Conservation (phyloP, 1,140 invertebrate species). For the Mesaphorura yosii region DNA sequence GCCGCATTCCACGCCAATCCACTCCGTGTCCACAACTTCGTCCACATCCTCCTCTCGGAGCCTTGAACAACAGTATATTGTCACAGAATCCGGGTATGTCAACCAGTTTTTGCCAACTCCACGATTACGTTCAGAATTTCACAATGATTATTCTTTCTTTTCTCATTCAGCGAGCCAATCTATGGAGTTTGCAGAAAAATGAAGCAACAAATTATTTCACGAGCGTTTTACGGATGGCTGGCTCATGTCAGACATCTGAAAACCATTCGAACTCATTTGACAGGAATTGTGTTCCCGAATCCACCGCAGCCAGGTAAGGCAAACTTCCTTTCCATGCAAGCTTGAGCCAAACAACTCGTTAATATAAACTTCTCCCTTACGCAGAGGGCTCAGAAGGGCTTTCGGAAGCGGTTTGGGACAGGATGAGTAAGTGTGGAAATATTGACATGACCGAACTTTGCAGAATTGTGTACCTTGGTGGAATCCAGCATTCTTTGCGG, state of each 20-base stretch:
- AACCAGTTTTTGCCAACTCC: not conserved
- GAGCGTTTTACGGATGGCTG: constrained; percentile 93
- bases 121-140: not conserved
- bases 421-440: constrained; percentile 46
- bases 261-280: constrained; percentile 80
- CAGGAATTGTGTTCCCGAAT: constrained; percentile 57
- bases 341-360: too few species aligned
- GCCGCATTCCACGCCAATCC: constrained; percentile 25
- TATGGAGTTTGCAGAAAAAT: constrained; percentile 81
- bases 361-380: not conserved
- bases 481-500: constrained; percentile 63
- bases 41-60: constrained; percentile 38
- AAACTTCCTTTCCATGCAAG: too few species aligned
- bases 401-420: constrained; percentile 54
- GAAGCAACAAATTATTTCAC: constrained; percentile 83
- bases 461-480: constrained; percentile 72
- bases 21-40: constrained; percentile 31
- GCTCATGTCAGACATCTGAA: constrained; percentile 84
- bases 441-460: constrained; percentile 62
- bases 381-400: constrained; percentile 48
- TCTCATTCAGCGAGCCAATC: constrained; percentile 42
- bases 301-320: constrained; percentile 33
- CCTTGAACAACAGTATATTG: constrained; percentile 30
- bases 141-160: not conserved
- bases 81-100: not conserved